Evolutionary conservation across 2,797 vertebrate species (phyloP), one percentile per base, ranked within the genome.

Genomic region (Petrocephalus schoutedeni): DNA sequence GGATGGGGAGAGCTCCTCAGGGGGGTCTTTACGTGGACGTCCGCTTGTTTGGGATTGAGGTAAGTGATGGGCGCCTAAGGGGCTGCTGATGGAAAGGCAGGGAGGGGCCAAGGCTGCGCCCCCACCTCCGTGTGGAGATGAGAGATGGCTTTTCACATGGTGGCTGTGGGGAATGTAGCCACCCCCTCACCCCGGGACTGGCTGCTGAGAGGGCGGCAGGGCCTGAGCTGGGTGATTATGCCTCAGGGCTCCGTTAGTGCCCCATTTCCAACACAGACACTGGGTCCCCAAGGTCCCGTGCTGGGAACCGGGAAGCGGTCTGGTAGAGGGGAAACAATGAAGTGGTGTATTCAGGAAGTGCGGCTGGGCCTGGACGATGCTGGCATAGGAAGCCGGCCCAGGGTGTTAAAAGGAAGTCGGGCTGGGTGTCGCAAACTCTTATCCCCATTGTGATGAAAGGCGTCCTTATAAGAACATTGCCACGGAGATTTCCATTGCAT

Each of bases 301-400:
- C 23, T 28, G 45, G 16, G 28, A 49, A 7, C 45, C 21, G 91
- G 92, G 93, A 93, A 92, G 90, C 90, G 71, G 77, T 9, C 8
- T 90, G 89, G 88, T 88, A 64, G 86, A 5, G 59, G 90, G 45
- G 91, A 91, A 93, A 92, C 92, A 93, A 93, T 92, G 87, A 86
- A 19, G 2, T 54, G 87, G 88, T 90, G 91, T 91, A 90, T 92
- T 92, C 91, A 87, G 92, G 90, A 94, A 93, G 86, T 83, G 80
- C 89, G 89, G 91, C 92, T 91, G 90, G 77, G 92, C 91, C 88
- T 89, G 87, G 91, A 89, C 90, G 41, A 82, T 87, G 89, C 82
- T 56, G 86, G 54, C 2, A 90, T 90, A 91, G 89, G 92, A 90
- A 92, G 91, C 92, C 90, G 90, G 91, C 36, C 10, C 21, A 36